phyloP scores from a whole-genome alignment of 2,888 invertebrate genomes.

The Amphipoea lucens region DNA sequence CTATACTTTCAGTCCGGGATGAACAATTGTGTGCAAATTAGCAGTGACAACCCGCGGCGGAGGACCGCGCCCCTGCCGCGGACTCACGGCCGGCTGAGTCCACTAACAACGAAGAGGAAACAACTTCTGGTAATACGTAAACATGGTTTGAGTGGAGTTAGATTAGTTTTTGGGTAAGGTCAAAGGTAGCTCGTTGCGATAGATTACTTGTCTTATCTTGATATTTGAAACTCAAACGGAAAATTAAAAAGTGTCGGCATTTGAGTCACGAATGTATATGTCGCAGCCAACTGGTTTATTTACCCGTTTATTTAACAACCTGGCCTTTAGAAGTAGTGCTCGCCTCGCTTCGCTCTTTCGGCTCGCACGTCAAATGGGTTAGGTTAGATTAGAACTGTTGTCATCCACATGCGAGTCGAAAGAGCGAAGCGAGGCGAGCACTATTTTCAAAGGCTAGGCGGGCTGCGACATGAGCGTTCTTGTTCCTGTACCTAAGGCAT shows the following conservation, averaged over 20 bases:
- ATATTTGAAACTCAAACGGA: not conserved
- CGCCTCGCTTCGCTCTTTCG: too few relatives aligned
- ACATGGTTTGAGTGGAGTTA: slow-evolving; percentile 7
- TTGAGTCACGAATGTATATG: not conserved
- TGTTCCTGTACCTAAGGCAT: not conserved
- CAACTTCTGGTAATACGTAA: slow-evolving; percentile 15
- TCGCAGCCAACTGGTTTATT: too few relatives aligned
- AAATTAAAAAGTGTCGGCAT: too few relatives aligned
- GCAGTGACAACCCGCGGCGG: slow-evolving; percentile 83
- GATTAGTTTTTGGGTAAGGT: slow-evolving; percentile 2
- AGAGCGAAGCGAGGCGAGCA: too few relatives aligned
- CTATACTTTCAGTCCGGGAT: slow-evolving; percentile 84
- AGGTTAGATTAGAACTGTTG: too few relatives aligned
- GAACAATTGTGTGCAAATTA: slow-evolving; percentile 89
- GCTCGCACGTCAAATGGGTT: too few relatives aligned
- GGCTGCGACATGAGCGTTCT: not conserved
- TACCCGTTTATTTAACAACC: too few relatives aligned
- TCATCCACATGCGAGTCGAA: too few relatives aligned
- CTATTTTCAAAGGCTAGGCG: too few relatives aligned
- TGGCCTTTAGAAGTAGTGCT: too few relatives aligned
- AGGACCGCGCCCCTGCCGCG: slow-evolving; percentile 73
- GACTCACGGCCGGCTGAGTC: slow-evolving; percentile 72
- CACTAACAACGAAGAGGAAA: slow-evolving; percentile 23
- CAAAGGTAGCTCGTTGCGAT: not conserved
- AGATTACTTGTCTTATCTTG: not conserved